Percentiles rank a stretch among this genome's conserved stretches.
phyloP scores from a whole-genome alignment of 2,113 vertebrate genomes.

The Crotophaga sulcirostris region DNA sequence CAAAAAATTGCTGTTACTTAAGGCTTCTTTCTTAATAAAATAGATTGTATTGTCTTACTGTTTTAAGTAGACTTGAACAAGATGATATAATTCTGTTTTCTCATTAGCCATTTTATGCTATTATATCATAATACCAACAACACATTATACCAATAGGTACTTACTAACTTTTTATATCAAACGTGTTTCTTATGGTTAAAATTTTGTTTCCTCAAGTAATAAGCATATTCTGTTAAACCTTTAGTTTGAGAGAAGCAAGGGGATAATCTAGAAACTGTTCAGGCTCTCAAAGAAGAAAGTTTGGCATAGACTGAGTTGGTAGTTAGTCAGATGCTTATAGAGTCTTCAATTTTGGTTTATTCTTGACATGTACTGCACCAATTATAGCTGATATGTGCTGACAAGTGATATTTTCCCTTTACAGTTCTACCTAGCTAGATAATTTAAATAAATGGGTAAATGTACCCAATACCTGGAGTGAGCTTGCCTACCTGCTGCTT shows the following conservation, averaged over 20 bases:
- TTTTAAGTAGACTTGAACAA: background rate
- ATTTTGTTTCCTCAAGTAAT: background rate
- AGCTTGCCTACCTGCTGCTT: slow-evolving; percentile 21
- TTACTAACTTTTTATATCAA: background rate
- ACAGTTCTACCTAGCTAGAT: slow-evolving; percentile 17
- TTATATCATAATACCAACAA: no score
- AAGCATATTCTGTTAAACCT: background rate
- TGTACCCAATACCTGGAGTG: background rate
- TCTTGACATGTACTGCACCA: slow-evolving; percentile 24
- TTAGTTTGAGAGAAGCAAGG: background rate
- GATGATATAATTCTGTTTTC: background rate
- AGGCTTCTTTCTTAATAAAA: background rate
- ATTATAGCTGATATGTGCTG: slow-evolving; percentile 55
- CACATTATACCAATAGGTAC: background rate
- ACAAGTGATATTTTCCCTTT: slow-evolving; percentile 57
- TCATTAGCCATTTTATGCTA: background rate
- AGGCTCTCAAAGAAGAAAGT: background rate
- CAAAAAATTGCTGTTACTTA: background rate
- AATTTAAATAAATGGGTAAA: slow-evolving; percentile 53
- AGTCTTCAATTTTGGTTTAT: slow-evolving; percentile 50
- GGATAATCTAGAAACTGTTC: background rate
- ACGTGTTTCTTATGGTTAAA: background rate
- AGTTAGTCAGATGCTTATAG: background rate
- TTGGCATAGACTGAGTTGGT: background rate
- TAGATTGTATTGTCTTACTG: background rate